Evolutionary conservation across 2,113 vertebrate genomes (phyloP), one percentile per base, ranked within the genome.

Genomic region (Sinocyclocheilus rhinocerous): DNA sequence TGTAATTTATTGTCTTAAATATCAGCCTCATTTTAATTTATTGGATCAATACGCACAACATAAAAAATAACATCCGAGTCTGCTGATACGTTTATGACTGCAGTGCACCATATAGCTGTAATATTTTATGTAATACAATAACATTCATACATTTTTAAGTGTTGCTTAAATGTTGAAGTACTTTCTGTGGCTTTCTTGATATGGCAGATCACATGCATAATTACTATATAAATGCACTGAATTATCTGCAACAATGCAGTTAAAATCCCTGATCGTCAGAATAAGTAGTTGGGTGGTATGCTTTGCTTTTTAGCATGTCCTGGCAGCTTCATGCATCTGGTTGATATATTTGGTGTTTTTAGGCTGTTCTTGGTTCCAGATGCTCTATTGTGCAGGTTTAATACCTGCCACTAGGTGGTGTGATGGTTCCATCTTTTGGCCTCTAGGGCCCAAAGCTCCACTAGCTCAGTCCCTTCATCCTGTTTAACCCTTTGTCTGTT

Each of bases 401-500:
- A 11, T 33, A 9, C 13, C 20, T 36, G 48, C 65, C 81, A 83
- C 81, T 55, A 83, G 67, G 24, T 59, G 69, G 79, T 48, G 79
- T 63, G 42, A 50, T 76, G 20, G 57, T 73, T 67, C 48, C 26
- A 70, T 45, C 33, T 52, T 1, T 73, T 55, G 65, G 33, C 67
- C 26, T 76, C 7, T 76, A 84, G 42, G 69, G 76, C 84, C 55
- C 55, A 67, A 48, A 80, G 65, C 89, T 88, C 87, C 91, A 92
- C 83, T 90, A 63, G 57, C 92, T 93, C 92, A 88, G 26, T 87
- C 92, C 94, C 93, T 87, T 92, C 95, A 96, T 95, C 93, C 92
- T 94, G 95, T 94, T 96, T 99, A 96, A 97, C 95, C 94, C 91
- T 96, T 95, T 96, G 89, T 97, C 94, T 97, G 93, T 97, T 96